Conservation (phyloP, 2,888 invertebrate genomes). For the Aleiodes alternator region DNA sequence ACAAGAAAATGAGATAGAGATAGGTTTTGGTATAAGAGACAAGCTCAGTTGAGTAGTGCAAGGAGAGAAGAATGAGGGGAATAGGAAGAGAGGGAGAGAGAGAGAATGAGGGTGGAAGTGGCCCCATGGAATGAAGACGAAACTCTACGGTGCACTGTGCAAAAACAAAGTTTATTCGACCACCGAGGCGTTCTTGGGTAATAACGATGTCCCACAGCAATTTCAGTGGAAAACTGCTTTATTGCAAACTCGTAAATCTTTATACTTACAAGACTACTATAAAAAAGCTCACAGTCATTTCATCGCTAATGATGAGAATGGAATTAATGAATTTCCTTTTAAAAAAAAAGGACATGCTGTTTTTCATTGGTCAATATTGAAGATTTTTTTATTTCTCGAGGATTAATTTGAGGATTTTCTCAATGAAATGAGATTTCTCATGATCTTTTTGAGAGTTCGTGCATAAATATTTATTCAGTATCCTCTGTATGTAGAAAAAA, state of each 20-base stretch:
- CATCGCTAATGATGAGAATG: conserved; percentile 38
- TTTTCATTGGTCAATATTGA: no score
- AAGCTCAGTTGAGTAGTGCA: conserved; percentile 2
- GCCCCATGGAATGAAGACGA: conserved; percentile 37
- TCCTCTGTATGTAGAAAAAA: no score
- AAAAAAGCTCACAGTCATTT: conserved; percentile 37
- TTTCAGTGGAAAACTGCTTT: conserved; percentile 46
- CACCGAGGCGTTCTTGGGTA: conserved; percentile 43
- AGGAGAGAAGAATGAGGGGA: neutral
- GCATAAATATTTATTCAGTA: no score
- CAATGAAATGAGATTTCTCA: no score
- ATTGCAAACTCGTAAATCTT: conserved; percentile 42
- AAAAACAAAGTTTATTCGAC: conserved; percentile 48
- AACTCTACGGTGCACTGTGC: conserved; percentile 31
- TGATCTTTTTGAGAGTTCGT: no score
- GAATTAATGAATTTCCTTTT: conserved; percentile 28
- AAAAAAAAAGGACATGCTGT: neutral
- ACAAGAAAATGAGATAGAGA: neutral
- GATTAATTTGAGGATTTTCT: no score
- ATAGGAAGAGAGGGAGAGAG: neutral
- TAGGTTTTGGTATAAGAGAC: conserved; percentile 18
- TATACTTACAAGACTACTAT: conserved; percentile 45
- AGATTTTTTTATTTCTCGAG: no score
- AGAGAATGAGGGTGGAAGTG: neutral
- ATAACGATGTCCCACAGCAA: conserved; percentile 49